phyloP scores from a whole-genome alignment of 2,113 vertebrate genomes.

The Buteo buteo region DNA sequence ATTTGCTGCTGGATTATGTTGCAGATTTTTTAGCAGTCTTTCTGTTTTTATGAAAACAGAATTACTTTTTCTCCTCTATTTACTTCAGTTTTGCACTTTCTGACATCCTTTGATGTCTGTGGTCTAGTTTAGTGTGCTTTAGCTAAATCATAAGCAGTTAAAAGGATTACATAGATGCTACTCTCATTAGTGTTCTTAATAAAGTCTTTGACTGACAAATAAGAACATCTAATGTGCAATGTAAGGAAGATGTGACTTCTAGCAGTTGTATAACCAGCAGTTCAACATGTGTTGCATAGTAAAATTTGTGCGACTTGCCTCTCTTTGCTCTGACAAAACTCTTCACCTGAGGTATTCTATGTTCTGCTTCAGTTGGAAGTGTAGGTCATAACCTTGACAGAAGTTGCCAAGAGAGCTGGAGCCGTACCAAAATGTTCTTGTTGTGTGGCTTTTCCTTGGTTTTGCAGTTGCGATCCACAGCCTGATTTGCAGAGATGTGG shows the following conservation, averaged over 20 bases:
- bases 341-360: neutral
- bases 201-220: neutral
- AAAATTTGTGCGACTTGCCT: too few species aligned
- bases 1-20: neutral
- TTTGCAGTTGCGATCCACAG: accelerated
- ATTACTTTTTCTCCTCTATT: neutral
- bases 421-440: neutral
- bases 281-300: accelerated
- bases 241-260: neutral
- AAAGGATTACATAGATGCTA: neutral
- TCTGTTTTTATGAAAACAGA: neutral
- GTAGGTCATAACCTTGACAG: neutral
- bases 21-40: neutral
- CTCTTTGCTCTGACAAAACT: neutral
- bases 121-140: neutral
- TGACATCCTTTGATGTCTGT: neutral
- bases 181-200: neutral
- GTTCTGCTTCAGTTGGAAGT: too few species aligned
- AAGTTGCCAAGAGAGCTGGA: neutral
- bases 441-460: accelerated
- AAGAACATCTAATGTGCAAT: accelerated
- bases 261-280: accelerated
- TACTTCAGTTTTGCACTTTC: neutral
- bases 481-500: neutral
- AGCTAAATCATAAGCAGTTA: neutral